A percentile compares a stretch with the other conserved stretches of the same genome.
These are phyloP conservation scores for Sminthopsis crassicaudata DNA, from an alignment of 2,113 vertebrate genomes.

Conservation along the genomic window DNA sequence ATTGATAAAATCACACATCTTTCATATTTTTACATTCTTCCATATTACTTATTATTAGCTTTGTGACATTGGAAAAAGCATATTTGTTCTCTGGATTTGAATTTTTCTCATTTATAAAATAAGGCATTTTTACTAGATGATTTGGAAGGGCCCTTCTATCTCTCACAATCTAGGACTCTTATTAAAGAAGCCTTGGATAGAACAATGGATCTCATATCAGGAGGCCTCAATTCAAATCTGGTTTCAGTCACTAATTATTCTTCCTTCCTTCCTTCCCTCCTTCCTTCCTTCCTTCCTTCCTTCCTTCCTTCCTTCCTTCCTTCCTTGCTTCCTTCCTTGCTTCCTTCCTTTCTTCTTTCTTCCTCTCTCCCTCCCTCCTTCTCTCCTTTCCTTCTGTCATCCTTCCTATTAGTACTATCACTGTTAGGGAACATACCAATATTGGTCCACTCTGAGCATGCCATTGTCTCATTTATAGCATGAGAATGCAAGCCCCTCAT, in stretches of 20 bases:
- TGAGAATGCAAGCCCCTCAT: not conserved
- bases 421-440: no score
- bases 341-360: no score
- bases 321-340: no score
- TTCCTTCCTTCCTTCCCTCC: not conserved
- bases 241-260: not conserved
- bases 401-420: not conserved
- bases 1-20: not conserved
- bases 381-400: fast-evolving
- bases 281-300: no score
- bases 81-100: not conserved
- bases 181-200: not conserved
- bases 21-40: not conserved
- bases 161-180: not conserved
- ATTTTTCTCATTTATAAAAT: not conserved
- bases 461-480: not conserved
- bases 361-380: not conserved
- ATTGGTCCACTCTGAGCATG: not conserved
- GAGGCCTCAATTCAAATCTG: not conserved
- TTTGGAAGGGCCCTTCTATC: not conserved
- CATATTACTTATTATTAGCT: not conserved
- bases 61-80: not conserved
- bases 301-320: no score
- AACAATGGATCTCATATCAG: not conserved
- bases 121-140: not conserved